These are phyloP conservation scores for Aplodontia rufa DNA, from an alignment of 2,113 vertebrate species.

Conservation along the genomic window DNA sequence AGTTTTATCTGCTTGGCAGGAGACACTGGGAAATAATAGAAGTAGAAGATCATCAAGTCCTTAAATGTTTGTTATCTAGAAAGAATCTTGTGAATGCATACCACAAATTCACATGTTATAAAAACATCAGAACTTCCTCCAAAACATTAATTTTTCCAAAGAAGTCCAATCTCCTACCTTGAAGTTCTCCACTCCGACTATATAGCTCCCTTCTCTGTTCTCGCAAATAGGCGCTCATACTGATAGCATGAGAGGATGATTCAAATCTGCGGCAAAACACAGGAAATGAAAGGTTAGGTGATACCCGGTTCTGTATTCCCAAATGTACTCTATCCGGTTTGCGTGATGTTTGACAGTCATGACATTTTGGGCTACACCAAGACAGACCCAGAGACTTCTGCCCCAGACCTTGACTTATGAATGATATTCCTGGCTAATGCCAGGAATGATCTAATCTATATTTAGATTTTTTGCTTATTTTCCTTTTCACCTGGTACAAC, in stretches of 20 bases:
- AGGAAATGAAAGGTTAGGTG: background rate
- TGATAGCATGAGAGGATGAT: constrained; percentile 98
- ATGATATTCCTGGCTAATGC: accelerated
- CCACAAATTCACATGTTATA: background rate
- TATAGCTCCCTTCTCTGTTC: constrained; percentile 98
- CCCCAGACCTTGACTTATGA: background rate
- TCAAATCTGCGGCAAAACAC: constrained; percentile 88
- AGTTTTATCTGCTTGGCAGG: background rate
- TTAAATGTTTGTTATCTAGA: background rate
- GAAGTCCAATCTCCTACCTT: constrained; percentile 87
- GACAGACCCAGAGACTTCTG: background rate
- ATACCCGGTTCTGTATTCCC: background rate
- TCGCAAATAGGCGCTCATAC: constrained; percentile 97
- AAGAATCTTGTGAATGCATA: background rate
- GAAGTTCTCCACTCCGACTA: constrained; percentile 97
- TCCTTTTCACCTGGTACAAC: background rate
- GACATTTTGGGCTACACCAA: background rate
- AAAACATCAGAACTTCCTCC: background rate
- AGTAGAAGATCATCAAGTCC: background rate
- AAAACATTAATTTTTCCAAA: background rate
- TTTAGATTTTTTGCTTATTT: background rate
- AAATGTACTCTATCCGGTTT: background rate
- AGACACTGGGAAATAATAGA: background rate
- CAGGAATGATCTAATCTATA: background rate
- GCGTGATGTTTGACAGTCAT: accelerated